These are phyloP conservation scores for Acanthochromis polyacanthus DNA, from an alignment of 2,113 vertebrate species.

Conservation along the genomic window DNA sequence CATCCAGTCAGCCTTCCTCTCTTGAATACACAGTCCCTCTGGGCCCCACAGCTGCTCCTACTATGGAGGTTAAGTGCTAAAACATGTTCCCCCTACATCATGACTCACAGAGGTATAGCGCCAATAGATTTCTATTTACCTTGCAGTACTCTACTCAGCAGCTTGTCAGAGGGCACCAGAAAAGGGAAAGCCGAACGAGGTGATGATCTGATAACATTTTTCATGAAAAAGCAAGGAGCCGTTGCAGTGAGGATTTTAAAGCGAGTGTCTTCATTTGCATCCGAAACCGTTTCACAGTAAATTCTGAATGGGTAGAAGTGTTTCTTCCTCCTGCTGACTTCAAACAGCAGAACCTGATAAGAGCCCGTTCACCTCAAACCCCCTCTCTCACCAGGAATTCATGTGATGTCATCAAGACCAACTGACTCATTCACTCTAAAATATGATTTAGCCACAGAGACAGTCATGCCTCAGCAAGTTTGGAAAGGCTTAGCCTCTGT, in stretches of 20 bases:
- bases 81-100: conserved; percentile 73
- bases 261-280: conserved; percentile 40
- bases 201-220: conserved; percentile 56
- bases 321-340: conserved; percentile 36
- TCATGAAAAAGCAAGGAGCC: conserved; percentile 12
- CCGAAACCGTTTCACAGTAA: conserved; percentile 27
- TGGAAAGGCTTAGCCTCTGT: conserved; percentile 38
- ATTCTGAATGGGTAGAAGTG: conserved; percentile 4
- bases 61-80: conserved; percentile 81
- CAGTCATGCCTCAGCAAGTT: conserved; percentile 52
- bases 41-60: conserved; percentile 78
- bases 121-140: conserved; percentile 61
- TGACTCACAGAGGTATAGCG: conserved; percentile 59
- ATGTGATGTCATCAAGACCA: conserved; percentile 51
- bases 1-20: conserved; percentile 64
- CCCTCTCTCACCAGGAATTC: conserved; percentile 52
- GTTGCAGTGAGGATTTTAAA: conserved; percentile 7
- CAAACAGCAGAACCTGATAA: conserved; percentile 54
- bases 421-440: conserved; percentile 50
- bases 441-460: conserved; percentile 39
- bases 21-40: conserved; percentile 71
- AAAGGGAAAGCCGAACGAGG: conserved; percentile 36
- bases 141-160: conserved; percentile 20
- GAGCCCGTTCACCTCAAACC: conserved; percentile 48
- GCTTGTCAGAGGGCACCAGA: conserved; percentile 44